A percentile compares a stretch with the other conserved stretches of the same genome.
Evolutionary conservation across 1,140 invertebrate genomes (phyloP).

Genomic region (Drosophila miranda): DNA sequence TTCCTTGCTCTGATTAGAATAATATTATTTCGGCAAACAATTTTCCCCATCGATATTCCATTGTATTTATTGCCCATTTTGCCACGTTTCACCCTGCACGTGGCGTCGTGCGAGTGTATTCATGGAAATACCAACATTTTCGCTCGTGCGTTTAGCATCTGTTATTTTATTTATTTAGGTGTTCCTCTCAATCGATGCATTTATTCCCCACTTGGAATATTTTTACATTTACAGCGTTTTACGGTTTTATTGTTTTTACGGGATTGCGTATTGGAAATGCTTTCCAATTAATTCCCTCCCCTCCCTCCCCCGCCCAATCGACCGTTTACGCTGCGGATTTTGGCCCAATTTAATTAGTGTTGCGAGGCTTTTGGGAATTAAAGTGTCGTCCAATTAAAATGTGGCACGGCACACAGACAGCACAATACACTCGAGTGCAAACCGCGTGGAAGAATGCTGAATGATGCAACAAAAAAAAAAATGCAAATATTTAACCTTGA

Average conservation of each 20-base stretch:
- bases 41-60: conserved; percentile 3
- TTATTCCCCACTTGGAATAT: conserved; percentile 32
- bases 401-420: conserved; percentile 13
- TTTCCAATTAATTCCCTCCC: conserved; percentile 57
- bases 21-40: not conserved
- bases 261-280: conserved; percentile 30
- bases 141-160: conserved; percentile 27
- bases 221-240: conserved; percentile 35
- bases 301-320: conserved; percentile 4
- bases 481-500: conserved; percentile 78
- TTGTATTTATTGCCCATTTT: not conserved
- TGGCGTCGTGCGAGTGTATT: no score
- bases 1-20: not conserved
- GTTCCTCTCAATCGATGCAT: conserved; percentile 17
- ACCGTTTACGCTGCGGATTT: conserved; percentile 28
- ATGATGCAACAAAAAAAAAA: conserved; percentile 33
- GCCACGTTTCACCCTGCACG: not conserved
- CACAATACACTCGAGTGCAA: conserved; percentile 18
- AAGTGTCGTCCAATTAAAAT: conserved; percentile 30
- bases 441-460: conserved; percentile 9
- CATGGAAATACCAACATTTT: not conserved
- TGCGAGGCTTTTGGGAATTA: conserved; percentile 37
- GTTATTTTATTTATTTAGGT: conserved; percentile 47
- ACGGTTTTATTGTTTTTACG: conserved; percentile 27
- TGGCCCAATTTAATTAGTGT: conserved; percentile 61